Percentiles rank a stretch among this genome's conserved stretches.
These are phyloP conservation scores for Tenthredo scrophulariae DNA, from an alignment of 2,888 invertebrate genomes.

Conservation along the genomic window DNA sequence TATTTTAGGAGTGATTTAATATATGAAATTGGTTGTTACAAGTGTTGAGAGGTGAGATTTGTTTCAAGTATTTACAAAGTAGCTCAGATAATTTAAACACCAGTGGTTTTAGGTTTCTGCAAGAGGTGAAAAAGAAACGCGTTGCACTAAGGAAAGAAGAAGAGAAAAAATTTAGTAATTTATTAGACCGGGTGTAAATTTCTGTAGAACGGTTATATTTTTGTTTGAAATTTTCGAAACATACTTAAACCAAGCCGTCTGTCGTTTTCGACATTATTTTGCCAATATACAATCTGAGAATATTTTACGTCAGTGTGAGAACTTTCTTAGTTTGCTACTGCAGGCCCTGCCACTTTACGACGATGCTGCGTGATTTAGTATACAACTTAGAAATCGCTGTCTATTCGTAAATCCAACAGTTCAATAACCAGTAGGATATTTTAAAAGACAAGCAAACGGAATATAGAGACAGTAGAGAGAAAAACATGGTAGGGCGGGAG, in stretches of 20 bases:
- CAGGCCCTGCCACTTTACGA: not conserved
- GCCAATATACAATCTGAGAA: not conserved
- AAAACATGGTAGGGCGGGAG: slow-evolving; percentile 54
- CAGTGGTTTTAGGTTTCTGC: not conserved
- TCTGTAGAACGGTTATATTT: not conserved
- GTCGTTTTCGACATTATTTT: slow-evolving; percentile 26
- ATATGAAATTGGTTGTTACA: not conserved
- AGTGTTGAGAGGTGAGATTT: slow-evolving; percentile 19
- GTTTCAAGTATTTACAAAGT: not conserved
- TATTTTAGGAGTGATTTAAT: slow-evolving; percentile 2
- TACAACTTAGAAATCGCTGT: not conserved
- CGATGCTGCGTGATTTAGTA: slow-evolving; percentile 13
- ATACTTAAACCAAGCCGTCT: not conserved
- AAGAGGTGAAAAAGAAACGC: not conserved
- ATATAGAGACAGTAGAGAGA: slow-evolving; percentile 54
- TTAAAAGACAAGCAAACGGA: not conserved
- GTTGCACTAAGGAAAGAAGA: not conserved
- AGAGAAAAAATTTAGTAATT: not conserved
- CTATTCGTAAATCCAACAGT: slow-evolving; percentile 36
- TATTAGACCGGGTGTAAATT: not conserved
- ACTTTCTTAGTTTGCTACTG: not conserved
- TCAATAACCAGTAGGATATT: slow-evolving; percentile 45
- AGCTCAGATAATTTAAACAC: not conserved
- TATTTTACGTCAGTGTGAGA: not conserved
- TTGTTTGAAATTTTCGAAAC: not conserved